Evolutionary conservation across 30 jellyfish, hydroid and myxozoan species (phyloP), one percentile per base, ranked within the genome.

Genomic region (Calvadosia cruxmelitensis): DNA sequence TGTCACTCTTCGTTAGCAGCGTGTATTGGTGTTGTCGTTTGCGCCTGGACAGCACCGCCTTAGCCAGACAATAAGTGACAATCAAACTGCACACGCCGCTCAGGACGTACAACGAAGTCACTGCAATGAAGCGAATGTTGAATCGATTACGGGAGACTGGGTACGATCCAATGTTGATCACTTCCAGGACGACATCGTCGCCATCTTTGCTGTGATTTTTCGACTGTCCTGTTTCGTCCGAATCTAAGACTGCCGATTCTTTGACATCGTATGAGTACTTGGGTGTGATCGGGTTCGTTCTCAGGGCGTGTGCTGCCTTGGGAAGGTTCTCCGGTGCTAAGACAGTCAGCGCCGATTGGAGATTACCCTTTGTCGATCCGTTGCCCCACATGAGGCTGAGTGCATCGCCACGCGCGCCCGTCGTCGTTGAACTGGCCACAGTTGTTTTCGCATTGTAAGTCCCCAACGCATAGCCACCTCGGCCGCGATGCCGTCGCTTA

Each of bases 1-100:
- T 86, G 63, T 86, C 96, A 29, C 94, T 64, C 73, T 86, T 86
- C 0, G 96, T 86, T 53, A 86, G 72, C 66, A 86, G 72, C 92
- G 78, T 79, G 63, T 86, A 86, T 69, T 86, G 96, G 15, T 67
- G 33, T 25, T 86, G 96, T 25, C 96, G 52, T 42, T 72, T 79
- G 50, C 94, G 53, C 51, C 88, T 63, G 16, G 74, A 36, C n/a
- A 79, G 70, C 3, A 86, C 65, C 1, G 84, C 69, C 42, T 72
- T 70, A 0, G 91, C 94, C n/a, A 86, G 52, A 67, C 96, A 86
- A 64, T 74, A 79, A 0, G 89, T 73, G 1, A 80, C 91, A 1
- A 79, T 33, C 20, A 86, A 49, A 64, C 96, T 68, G 66, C 70
- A 88, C 42, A 86, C 53, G 16, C 92, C 90, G 0, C 81, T 62